These are phyloP conservation scores for Phortica magna DNA, from an alignment of 2,888 invertebrate species.

Conservation along the genomic window DNA sequence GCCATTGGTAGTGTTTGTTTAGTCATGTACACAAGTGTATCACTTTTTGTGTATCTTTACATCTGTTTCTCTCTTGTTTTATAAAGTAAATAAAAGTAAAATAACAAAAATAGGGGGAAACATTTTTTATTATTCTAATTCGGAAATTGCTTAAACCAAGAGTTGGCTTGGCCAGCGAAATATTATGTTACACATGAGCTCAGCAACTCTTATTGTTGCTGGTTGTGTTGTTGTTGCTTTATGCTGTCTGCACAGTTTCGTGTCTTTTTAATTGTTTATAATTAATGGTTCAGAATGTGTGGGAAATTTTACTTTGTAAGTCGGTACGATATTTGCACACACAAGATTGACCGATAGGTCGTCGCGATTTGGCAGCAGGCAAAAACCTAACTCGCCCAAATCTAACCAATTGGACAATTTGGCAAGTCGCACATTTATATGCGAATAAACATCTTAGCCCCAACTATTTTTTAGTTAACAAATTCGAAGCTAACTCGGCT, in stretches of 20 bases:
- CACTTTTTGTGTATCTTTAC: slow-evolving; percentile 43
- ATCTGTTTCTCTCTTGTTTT: slow-evolving; percentile 43
- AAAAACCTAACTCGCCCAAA: not conserved
- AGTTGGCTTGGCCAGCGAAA: no score
- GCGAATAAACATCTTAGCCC: not conserved
- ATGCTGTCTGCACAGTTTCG: slow-evolving; percentile 37
- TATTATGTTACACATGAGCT: slow-evolving; percentile 19
- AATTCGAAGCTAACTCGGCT: not conserved
- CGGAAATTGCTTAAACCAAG: no score
- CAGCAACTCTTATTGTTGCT: slow-evolving; percentile 17
- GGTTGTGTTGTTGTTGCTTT: not conserved
- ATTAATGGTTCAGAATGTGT: slow-evolving; percentile 15
- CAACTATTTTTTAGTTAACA: not conserved
- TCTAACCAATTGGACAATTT: not conserved
- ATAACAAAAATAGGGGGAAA: not conserved
- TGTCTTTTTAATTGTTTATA: slow-evolving; percentile 29
- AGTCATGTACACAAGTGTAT: slow-evolving; percentile 12
- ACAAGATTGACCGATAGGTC: not conserved
- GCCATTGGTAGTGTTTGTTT: slow-evolving; percentile 16
- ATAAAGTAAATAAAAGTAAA: slow-evolving; percentile 3
- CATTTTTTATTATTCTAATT: no score
- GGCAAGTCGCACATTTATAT: not conserved
- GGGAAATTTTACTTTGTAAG: not conserved
- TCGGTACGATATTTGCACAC: not conserved
- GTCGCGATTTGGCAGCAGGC: not conserved